A percentile compares a stretch with the other conserved stretches of the same genome.
Evolutionary conservation across 2,113 vertebrate genomes (phyloP).

Genomic region (Chlamydotis undulata): DNA sequence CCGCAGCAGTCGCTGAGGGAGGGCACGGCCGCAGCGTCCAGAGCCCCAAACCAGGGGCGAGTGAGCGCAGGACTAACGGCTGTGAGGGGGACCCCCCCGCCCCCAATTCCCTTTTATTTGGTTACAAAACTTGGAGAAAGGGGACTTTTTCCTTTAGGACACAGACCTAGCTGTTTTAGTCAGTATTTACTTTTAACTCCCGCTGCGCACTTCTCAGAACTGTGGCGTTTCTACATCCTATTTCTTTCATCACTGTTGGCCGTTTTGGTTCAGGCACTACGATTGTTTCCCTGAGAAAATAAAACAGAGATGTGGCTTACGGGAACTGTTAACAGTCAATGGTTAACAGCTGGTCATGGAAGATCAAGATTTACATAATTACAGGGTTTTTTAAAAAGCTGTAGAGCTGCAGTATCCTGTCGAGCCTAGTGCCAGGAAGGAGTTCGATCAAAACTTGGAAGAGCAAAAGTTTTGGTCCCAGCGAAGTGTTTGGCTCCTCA

Average conservation of each 20-base stretch:
- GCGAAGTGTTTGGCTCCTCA: not conserved
- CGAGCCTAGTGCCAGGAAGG: rapidly evolving
- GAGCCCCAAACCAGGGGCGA: too few relatives aligned
- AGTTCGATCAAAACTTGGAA: not conserved
- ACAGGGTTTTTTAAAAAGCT: not conserved
- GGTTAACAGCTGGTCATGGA: rapidly evolving
- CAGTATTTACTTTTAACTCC: not conserved
- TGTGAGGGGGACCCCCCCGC: too few relatives aligned
- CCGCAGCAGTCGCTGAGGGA: not conserved
- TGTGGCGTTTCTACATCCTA: rapidly evolving
- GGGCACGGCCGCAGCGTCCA: not conserved
- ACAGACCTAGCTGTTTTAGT: not conserved
- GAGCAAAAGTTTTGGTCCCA: not conserved
- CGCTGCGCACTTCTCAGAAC: not conserved
- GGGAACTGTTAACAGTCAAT: not conserved
- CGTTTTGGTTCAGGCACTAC: not conserved
- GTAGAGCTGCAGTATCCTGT: not conserved
- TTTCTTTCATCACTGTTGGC: not conserved
- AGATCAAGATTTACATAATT: not conserved
- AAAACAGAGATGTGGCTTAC: not conserved
- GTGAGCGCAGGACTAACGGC: not conserved
- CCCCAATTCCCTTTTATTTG: too few relatives aligned
- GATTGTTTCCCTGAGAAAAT: rapidly evolving
- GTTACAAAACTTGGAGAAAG: not conserved
- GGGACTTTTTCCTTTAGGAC: not conserved